Percentiles rank a stretch among this genome's conserved stretches.
phyloP scores from a whole-genome alignment of 2,888 invertebrate genomes.

The Rhagium mordax region DNA sequence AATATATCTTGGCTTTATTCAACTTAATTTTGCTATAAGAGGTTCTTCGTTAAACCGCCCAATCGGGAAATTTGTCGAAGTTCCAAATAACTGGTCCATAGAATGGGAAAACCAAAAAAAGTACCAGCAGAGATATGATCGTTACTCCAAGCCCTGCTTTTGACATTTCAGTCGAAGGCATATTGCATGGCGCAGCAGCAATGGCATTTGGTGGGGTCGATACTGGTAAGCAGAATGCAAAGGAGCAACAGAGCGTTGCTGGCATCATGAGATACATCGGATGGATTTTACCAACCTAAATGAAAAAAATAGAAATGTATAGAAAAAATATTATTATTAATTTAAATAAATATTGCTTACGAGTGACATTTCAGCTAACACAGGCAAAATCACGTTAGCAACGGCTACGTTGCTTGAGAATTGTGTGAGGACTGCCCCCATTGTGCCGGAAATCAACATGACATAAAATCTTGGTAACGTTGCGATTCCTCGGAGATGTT shows the following conservation, averaged over 20 bases:
- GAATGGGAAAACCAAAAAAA: conserved; percentile 82
- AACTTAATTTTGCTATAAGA: not conserved
- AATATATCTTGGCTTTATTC: not conserved
- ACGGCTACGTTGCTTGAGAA: conserved; percentile 94
- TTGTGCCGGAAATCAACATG: conserved; percentile 82
- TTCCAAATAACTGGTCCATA: conserved; percentile 82
- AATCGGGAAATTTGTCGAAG: conserved; percentile 75
- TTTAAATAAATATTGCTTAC: conserved; percentile 50
- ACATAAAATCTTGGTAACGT: conserved; percentile 78
- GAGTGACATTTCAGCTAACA: conserved; percentile 83
- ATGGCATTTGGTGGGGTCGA: conserved; percentile 97
- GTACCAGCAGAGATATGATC: conserved; percentile 80
- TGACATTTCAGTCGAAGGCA: conserved; percentile 86
- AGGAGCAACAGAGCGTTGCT: conserved; percentile 90
- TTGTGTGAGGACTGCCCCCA: conserved; percentile 89
- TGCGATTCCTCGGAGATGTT: conserved; percentile 78
- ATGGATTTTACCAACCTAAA: conserved; percentile 75
- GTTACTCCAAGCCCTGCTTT: conserved; percentile 81
- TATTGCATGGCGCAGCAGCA: conserved; percentile 87
- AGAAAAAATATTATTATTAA: not conserved
- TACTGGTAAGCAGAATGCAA: conserved; percentile 94
- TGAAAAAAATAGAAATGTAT: conserved; percentile 17
- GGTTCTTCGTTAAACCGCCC: conserved; percentile 67
- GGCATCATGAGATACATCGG: conserved; percentile 93
- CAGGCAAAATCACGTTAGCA: conserved; percentile 89